Conservation (phyloP, 2,888 invertebrate genomes). For the Acheta domesticus region DNA sequence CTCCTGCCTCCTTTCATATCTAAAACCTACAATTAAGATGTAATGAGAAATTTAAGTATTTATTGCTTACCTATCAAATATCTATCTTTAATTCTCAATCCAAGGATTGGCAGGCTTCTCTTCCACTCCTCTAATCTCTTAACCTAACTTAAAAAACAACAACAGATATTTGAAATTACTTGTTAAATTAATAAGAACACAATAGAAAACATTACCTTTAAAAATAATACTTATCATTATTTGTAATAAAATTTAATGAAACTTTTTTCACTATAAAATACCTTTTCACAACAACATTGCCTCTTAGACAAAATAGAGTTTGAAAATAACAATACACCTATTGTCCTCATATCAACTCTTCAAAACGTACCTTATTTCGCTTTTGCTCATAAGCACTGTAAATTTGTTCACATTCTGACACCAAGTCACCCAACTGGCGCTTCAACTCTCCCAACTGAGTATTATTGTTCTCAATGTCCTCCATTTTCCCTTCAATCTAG, state of each 20-base stretch:
- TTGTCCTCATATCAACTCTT: neutral
- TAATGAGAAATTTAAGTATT: conserved; percentile 35
- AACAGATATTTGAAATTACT: too few species aligned
- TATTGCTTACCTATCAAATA: too few species aligned
- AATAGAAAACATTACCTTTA: too few species aligned
- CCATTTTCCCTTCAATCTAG: conserved; percentile 70
- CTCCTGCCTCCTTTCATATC: conserved; percentile 52
- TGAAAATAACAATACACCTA: neutral
- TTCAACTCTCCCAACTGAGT: conserved; percentile 70
- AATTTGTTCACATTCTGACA: conserved; percentile 65
- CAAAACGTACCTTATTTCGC: conserved; percentile 46
- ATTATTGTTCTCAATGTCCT: conserved; percentile 79
- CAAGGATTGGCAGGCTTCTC: too few species aligned
- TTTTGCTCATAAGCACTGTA: conserved; percentile 68
- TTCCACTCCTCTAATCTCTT: too few species aligned
- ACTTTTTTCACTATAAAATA: too few species aligned
- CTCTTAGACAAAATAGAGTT: neutral
- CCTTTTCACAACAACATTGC: too few species aligned
- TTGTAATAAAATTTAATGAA: too few species aligned
- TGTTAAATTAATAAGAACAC: too few species aligned
- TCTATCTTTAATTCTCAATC: too few species aligned
- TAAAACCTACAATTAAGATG: conserved; percentile 45
- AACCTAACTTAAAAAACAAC: too few species aligned
- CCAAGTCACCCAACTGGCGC: conserved; percentile 61
- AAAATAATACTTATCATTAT: too few species aligned